Conservation (phyloP, 92 coral and sea anemone genomes). For the Siderastrea radians region DNA sequence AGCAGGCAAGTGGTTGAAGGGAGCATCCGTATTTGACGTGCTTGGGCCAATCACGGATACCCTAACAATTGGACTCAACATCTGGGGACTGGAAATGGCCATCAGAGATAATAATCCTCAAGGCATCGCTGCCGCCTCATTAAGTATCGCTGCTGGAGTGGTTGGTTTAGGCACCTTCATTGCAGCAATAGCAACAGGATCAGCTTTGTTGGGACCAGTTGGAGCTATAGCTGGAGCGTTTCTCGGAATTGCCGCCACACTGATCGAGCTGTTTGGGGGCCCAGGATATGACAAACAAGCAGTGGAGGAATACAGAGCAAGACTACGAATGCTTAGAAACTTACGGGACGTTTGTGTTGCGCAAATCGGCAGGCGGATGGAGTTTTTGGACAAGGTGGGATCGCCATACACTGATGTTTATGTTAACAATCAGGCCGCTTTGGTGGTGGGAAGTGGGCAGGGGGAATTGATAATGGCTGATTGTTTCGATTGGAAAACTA, state of each 20-base stretch:
- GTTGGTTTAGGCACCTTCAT: no score
- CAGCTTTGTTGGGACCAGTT: background rate
- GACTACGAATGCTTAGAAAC: background rate
- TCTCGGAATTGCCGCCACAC: background rate
- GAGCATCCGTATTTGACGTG: background rate
- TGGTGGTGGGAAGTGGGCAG: background rate
- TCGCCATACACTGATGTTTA: background rate
- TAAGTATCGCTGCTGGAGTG: no score
- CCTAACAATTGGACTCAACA: background rate
- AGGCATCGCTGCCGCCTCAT: no score
- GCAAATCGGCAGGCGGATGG: background rate
- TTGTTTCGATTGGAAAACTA: background rate
- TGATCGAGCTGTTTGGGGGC: background rate
- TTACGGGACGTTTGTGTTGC: background rate
- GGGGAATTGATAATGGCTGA: background rate
- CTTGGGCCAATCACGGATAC: slow-evolving; percentile 16
- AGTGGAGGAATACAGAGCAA: background rate
- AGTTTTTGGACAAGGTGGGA: background rate
- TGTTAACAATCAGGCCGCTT: slow-evolving; percentile 5
- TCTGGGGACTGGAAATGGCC: no score
- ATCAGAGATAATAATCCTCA: no score
- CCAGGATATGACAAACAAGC: background rate
- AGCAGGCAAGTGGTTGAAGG: background rate
- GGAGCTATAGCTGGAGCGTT: background rate
- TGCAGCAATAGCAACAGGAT: no score